Conservation (phyloP, 2,888 invertebrate genomes). For the Acronicta alni region DNA sequence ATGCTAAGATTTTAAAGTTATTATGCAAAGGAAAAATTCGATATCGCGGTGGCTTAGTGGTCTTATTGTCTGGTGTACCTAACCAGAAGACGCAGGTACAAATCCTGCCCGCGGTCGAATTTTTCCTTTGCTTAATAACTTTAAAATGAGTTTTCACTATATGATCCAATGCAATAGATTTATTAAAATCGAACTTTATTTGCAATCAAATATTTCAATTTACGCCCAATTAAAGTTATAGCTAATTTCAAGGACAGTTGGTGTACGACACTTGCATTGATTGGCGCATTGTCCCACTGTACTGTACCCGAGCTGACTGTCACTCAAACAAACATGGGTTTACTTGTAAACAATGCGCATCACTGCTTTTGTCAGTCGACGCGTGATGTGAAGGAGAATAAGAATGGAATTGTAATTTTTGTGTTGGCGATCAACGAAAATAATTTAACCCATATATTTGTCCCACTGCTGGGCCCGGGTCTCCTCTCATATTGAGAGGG, state of each 20-base stretch:
- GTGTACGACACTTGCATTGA: conserved; percentile 61
- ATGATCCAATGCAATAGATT: conserved; percentile 8
- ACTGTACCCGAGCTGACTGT: conserved; percentile 71
- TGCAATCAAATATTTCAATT: conserved; percentile 14
- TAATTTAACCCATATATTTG: no score
- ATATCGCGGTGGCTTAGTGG: no score
- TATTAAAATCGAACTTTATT: conserved; percentile 13
- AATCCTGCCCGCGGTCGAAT: no score
- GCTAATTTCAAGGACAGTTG: conserved; percentile 47
- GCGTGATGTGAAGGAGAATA: conserved; percentile 24
- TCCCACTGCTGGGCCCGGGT: no score
- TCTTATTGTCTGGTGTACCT: no score
- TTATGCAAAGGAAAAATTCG: no score
- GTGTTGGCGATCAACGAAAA: not conserved
- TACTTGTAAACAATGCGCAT: conserved; percentile 79
- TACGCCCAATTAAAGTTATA: conserved; percentile 37
- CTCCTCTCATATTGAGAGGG: no score
- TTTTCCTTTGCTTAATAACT: no score
- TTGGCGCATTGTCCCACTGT: conserved; percentile 65
- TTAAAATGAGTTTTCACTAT: no score
- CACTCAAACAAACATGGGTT: conserved; percentile 81
- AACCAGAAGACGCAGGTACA: no score
- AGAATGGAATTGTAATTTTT: conserved; percentile 25
- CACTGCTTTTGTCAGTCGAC: conserved; percentile 66
- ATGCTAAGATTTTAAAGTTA: no score